Conservation (phyloP, 2,888 invertebrate species). For the Drosophila basisetae region DNA sequence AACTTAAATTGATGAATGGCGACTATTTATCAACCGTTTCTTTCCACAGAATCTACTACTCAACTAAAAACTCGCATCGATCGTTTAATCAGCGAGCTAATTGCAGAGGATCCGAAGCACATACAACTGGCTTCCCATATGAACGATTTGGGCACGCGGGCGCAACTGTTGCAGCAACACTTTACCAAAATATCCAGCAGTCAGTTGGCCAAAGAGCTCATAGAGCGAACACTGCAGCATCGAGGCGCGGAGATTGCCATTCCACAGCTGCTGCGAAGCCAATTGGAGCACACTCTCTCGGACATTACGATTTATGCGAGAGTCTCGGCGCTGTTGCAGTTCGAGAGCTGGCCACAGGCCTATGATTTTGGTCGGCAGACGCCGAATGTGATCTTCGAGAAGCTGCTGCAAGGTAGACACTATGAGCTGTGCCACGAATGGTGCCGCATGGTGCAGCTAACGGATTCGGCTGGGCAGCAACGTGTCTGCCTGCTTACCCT, state of each 20-base stretch:
- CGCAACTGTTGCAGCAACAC: slow-evolving; percentile 77
- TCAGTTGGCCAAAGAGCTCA: slow-evolving; percentile 80
- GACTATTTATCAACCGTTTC: background rate
- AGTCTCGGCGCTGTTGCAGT: slow-evolving; percentile 87
- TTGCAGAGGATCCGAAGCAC: slow-evolving; percentile 72
- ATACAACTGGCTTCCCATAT: slow-evolving; percentile 77
- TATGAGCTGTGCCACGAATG: slow-evolving; percentile 89
- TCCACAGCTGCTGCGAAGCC: slow-evolving; percentile 73
- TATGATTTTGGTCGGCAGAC: slow-evolving; percentile 85
- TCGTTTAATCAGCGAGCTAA: slow-evolving; percentile 67
- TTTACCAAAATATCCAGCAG: slow-evolving; percentile 83
- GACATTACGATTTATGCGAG: slow-evolving; percentile 88
- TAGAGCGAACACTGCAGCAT: slow-evolving; percentile 86
- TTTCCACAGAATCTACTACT: slow-evolving; percentile 38
- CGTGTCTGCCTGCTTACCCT: slow-evolving; percentile 82
- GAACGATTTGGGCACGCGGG: slow-evolving; percentile 72
- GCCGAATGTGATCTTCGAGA: slow-evolving; percentile 82
- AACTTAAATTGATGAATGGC: too few species aligned
- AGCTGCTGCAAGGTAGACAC: slow-evolving; percentile 72
- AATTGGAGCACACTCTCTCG: slow-evolving; percentile 87
- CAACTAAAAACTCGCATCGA: slow-evolving; percentile 60
- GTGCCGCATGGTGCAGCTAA: slow-evolving; percentile 87
- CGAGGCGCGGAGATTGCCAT: slow-evolving; percentile 84
- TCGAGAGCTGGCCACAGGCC: slow-evolving; percentile 87
- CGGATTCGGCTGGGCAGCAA: slow-evolving; percentile 74